Conservation (phyloP, 2,888 invertebrate genomes). For the Cosmia trapezina region DNA sequence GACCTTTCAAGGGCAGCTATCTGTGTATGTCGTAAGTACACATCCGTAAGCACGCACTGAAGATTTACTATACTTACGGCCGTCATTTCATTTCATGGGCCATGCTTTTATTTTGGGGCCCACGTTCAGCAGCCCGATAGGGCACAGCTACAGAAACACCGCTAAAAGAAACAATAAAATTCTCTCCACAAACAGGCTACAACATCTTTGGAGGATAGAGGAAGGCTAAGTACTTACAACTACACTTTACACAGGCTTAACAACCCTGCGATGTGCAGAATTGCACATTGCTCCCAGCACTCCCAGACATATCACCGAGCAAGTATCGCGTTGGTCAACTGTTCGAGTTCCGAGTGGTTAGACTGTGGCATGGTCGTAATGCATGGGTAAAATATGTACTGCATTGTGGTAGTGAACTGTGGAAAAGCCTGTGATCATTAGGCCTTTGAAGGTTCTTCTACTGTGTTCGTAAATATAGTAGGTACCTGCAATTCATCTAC, state of each 20-base stretch:
- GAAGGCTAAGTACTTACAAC: background rate
- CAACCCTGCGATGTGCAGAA: background rate
- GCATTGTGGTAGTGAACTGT: conserved; percentile 5
- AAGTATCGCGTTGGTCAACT: background rate
- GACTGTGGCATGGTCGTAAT: conserved; percentile 7
- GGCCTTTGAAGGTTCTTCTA: background rate
- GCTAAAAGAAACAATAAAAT: no score
- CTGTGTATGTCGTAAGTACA: background rate
- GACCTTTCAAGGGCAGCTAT: background rate
- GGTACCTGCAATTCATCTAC: background rate
- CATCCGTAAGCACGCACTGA: no score
- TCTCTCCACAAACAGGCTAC: background rate
- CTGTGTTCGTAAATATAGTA: background rate
- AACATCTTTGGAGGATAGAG: background rate
- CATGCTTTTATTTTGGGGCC: background rate
- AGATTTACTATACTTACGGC: background rate
- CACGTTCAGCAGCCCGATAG: no score
- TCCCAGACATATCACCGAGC: background rate
- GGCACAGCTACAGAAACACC: background rate
- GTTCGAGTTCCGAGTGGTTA: background rate
- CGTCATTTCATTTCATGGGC: background rate
- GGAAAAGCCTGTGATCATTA: background rate
- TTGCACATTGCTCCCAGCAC: background rate
- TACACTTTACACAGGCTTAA: background rate
- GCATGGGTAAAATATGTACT: conserved; percentile 5